Base-by-base conservation (phyloP, 2,113 vertebrate species). In the Oxyura jamaicensis region DNA sequence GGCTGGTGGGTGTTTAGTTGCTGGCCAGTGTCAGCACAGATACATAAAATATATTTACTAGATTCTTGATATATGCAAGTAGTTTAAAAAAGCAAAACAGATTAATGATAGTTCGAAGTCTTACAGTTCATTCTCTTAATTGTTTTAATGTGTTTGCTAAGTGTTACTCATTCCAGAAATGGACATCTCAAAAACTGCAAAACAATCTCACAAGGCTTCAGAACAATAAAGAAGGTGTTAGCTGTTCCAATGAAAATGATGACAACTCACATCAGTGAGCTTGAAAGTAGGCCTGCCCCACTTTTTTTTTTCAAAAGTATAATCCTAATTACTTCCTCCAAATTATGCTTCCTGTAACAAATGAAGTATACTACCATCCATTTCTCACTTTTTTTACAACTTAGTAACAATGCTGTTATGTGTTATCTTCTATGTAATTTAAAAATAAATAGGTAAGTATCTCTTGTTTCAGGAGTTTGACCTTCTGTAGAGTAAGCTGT, bases 261-360 rank as follows among this genome's bases (percentile, higher is more conserved):
- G n/a, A 87, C 33, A 50, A 52, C 18, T 81, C 68, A 67, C 21
- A 19, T 41, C 52, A 31, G 35, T 35, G 35, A 84, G 36, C 23
- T 68, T 22, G 28, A 53, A 74, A 93, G 31, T 72, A 41, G 68
- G 25, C 73, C 86, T 69, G 68, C 68, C 62, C 25, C 71, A 44
- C 21, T 52, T 42, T 78, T 22, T 46, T 44, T 71, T 69, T 86
- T 86, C 58, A 90, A 75, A 92, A 68, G 21, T 39, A 63, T 5
- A 48, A 39, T 44, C 82, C 74, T 55, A 88, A 68, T 42, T 82
- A 58, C 29, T 80, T 68, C 52, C 33, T 77, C 39, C 28, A 78
- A 62, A 69, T 87, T 58, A 72, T 15, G 60, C 35, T 95, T 83
- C 52, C 53, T 95, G 88, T 71, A 90, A 72, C 25, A 91, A 68